A percentile compares a stretch with the other conserved stretches of the same genome.
Conservation (phyloP, 1,140 invertebrate species). For the Drosophila repletoides region DNA sequence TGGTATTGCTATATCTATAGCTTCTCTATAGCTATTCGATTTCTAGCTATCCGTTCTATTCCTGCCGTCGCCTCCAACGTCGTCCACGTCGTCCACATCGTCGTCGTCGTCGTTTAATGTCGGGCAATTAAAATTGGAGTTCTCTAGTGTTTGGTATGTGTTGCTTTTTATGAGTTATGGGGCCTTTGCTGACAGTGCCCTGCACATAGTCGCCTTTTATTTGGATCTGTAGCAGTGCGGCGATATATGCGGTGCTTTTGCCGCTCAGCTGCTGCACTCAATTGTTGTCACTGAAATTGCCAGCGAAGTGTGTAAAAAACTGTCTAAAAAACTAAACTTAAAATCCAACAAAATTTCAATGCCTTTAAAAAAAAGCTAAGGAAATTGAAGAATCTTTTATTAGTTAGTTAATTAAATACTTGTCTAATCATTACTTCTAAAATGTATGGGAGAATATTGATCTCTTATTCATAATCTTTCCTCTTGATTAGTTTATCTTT, state of each 20-base stretch:
- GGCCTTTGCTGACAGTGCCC: slow-evolving; percentile 42
- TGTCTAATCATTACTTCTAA: background rate
- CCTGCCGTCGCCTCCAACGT: slow-evolving; percentile 2
- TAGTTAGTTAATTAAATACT: too few relatives aligned
- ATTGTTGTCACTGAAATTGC: slow-evolving; percentile 33
- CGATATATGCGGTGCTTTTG: background rate
- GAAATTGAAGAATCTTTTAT: too few relatives aligned
- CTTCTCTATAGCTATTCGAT: slow-evolving; percentile 18
- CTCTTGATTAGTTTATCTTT: background rate
- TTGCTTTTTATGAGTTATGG: slow-evolving; percentile 64
- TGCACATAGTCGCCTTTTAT: background rate
- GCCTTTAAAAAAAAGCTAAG: too few relatives aligned
- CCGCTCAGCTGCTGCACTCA: slow-evolving; percentile 18
- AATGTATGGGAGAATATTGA: background rate
- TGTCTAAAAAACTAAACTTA: slow-evolving; percentile 1
- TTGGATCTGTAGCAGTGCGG: background rate
- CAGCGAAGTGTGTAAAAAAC: slow-evolving; percentile 18
- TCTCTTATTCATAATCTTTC: background rate
- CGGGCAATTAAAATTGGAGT: slow-evolving; percentile 78
- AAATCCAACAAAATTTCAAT: too few relatives aligned
- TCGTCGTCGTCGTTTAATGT: slow-evolving; percentile 74
- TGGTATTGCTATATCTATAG: slow-evolving; percentile 21
- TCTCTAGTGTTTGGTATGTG: slow-evolving; percentile 42
- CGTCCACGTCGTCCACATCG: background rate
- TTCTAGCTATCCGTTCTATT: slow-evolving; percentile 10